These are phyloP conservation scores for Hoplias malabaricus DNA, from an alignment of 2,113 vertebrate species.

Conservation along the genomic window DNA sequence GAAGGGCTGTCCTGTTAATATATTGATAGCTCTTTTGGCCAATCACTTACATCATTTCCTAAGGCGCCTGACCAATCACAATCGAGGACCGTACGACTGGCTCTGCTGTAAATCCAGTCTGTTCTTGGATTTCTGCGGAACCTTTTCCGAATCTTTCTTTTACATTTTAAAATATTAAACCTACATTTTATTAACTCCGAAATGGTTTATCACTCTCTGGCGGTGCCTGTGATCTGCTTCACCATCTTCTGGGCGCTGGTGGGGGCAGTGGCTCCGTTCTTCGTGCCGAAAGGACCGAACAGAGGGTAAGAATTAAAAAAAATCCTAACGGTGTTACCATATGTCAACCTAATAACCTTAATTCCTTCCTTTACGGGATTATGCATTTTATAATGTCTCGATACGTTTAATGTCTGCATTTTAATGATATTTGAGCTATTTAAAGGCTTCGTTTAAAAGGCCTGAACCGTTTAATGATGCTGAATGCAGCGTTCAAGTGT, in stretches of 20 bases:
- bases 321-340: too few species aligned
- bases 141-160: background rate
- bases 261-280: conserved; percentile 90
- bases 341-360: too few species aligned
- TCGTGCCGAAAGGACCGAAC: conserved; percentile 96
- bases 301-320: conserved; percentile 79
- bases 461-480: background rate
- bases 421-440: background rate
- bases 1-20: background rate
- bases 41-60: background rate
- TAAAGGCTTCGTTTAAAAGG: background rate
- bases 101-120: background rate
- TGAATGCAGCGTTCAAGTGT: background rate
- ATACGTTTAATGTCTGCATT: background rate
- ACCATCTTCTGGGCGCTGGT: conserved; percentile 93
- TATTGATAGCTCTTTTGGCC: background rate
- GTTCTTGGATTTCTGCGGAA: background rate
- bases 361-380: too few species aligned
- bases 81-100: background rate
- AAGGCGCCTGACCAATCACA: background rate
- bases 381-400: background rate
- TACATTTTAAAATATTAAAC: background rate
- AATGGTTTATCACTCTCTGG: conserved; percentile 91
- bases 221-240: conserved; percentile 92
- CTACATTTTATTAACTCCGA: background rate